These are phyloP conservation scores for Serranus cabrilla DNA, from an alignment of 2,797 vertebrate species.

Conservation along the genomic window DNA sequence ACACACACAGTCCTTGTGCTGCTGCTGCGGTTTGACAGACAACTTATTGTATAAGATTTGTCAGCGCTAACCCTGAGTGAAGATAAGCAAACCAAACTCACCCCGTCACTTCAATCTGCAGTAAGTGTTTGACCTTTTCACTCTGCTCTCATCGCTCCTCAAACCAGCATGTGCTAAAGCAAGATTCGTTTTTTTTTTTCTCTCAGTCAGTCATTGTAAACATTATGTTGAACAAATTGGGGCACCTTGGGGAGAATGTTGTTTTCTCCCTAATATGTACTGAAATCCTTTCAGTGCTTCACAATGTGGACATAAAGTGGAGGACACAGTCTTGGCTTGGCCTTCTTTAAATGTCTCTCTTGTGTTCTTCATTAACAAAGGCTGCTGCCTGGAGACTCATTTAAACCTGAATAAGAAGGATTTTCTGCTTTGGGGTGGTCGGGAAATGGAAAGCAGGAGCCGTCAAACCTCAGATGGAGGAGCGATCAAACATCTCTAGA, in stretches of 20 bases:
- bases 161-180: conserved; percentile 5
- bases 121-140: conserved; percentile 29
- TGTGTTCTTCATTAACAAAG: conserved; percentile 54
- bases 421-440: conserved; percentile 15
- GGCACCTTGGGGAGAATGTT: conserved; percentile 5
- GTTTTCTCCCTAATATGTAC: conserved; percentile 1
- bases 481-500: background rate
- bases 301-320: conserved; percentile 50
- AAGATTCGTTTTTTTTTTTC: background rate
- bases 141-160: conserved; percentile 4
- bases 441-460: conserved; percentile 23
- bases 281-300: conserved; percentile 38
- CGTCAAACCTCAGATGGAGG: conserved; percentile 21
- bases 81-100: conserved; percentile 23
- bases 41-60: conserved; percentile 11
- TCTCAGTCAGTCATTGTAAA: background rate
- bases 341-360: conserved; percentile 20
- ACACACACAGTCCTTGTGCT: background rate
- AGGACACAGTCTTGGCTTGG: conserved; percentile 24
- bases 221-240: conserved; percentile 2
- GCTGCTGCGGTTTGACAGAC: conserved; percentile 17
- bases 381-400: conserved; percentile 49
- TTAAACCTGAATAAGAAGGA: conserved; percentile 33
- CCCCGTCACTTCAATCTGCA: conserved; percentile 13
- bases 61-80: background rate